Evolutionary conservation across 2,888 invertebrate genomes (phyloP), one percentile per base, ranked within the genome.

Genomic region (Melanostoma scalare): DNA sequence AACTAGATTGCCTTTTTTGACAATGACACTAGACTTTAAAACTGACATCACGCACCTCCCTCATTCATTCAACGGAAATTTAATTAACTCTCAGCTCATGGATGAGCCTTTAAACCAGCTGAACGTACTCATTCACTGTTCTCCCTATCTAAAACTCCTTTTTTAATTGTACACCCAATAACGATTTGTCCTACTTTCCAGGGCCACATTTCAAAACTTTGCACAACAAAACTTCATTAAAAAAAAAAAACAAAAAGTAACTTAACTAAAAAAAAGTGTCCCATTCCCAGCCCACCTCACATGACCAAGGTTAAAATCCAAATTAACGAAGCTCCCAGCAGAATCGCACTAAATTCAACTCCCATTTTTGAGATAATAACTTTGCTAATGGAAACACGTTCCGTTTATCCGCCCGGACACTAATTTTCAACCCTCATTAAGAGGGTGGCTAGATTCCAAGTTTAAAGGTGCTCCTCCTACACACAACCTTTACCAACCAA

Each of bases 391-490:
- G 65, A 71, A 84, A 82, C 82, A 84, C 82, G 82, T 84, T 74
- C 56, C 74, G 58, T 65, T 71, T 79, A 78, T 84, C 79, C 78
- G 31, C 48, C 63, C 36, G 58, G 63, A 60, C 60, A 84, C 78
- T 79, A 73, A 84, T 84, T 84, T 69, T 65, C 74, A 69, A 82
- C 82, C 79, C 79, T 74, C 82, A 79, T 84, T 84, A 84, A 74
- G 69, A 31, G 74, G 81, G 72, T 48, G 81, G 77, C 20, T 67
- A 52, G 31, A 50, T 8, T 33, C 36, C 2, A 2, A 4, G 3
- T 3, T 2, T n/a, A 40, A 20, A 61, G 61, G 36, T 60, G 10
- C 20, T 2, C 20, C 38, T 10, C 6, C 20, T 35, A 46, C 35
- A 44, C 42, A 33, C 44, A 69, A 48, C 38, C 65, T n/a, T 35